Percentiles rank a stretch among this genome's conserved stretches.
Conservation (phyloP, 2,888 invertebrate species). For the Drosophila infuscata region DNA sequence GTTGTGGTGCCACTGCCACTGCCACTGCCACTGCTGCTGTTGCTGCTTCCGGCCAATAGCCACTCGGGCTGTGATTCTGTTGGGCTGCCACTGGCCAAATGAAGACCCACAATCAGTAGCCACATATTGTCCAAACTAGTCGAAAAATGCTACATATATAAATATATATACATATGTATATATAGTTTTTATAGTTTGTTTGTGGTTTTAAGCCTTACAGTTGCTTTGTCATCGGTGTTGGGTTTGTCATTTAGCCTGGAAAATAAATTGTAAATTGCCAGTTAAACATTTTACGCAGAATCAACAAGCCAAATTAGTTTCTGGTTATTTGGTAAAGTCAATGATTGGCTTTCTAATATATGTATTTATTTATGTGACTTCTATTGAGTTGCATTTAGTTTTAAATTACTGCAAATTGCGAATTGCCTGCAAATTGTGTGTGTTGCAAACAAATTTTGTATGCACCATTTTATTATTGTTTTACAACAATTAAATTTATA, state of each 20-base stretch:
- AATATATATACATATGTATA: background rate
- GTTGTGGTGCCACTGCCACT: constrained; percentile 13
- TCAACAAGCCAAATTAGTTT: background rate
- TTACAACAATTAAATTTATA: background rate
- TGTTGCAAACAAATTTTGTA: background rate
- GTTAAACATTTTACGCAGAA: constrained; percentile 27
- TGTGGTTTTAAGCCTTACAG: constrained; percentile 9
- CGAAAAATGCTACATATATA: background rate
- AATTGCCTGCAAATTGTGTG: background rate
- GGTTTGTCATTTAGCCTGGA: constrained; percentile 39
- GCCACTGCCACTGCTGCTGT: background rate
- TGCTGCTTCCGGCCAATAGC: constrained; percentile 8
- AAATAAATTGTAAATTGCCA: constrained; percentile 42
- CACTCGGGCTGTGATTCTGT: constrained; percentile 23
- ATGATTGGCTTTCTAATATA: constrained; percentile 1
- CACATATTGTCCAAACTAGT: constrained; percentile 45
- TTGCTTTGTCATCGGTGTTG: constrained; percentile 15
- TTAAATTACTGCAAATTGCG: background rate
- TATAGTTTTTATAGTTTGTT: background rate
- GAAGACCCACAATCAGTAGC: constrained; percentile 53
- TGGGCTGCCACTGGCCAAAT: constrained; percentile 49
- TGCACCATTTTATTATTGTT: background rate
- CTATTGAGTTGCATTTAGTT: background rate
- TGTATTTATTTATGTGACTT: background rate
- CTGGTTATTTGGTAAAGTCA: constrained; percentile 1